phyloP scores from a whole-genome alignment of 2,888 invertebrate genomes.

The Chesias legatella region DNA sequence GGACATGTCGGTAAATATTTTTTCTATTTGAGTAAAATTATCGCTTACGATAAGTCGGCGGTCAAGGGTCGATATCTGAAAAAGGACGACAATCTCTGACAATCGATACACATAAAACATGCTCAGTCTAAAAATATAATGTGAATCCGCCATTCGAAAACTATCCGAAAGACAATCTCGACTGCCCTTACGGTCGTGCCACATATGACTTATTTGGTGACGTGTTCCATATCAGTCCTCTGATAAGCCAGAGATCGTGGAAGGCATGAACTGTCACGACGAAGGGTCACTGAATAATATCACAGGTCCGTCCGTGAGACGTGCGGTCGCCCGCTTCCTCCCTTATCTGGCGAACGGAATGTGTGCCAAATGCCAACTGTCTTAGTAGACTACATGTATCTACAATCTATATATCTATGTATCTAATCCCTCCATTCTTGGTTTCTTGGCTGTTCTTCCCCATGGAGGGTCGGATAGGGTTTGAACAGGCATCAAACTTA shows the following conservation, averaged over 20 bases:
- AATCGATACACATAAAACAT: slow-evolving; percentile 6
- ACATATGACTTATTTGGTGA: slow-evolving; percentile 28
- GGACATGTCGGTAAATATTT: too few relatives aligned
- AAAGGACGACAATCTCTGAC: slow-evolving; percentile 1
- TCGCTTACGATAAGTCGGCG: too few relatives aligned
- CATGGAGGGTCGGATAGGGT: too few relatives aligned
- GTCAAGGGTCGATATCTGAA: too few relatives aligned
- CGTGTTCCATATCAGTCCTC: slow-evolving; percentile 31
- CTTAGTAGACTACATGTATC: slow-evolving; percentile 44
- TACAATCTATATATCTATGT: too few relatives aligned
- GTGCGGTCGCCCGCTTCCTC: slow-evolving; percentile 48
- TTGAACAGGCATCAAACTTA: too few relatives aligned
- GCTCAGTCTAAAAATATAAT: slow-evolving; percentile 5
- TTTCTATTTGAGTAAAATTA: too few relatives aligned
- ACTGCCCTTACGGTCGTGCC: slow-evolving; percentile 11
- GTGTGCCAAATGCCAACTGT: slow-evolving; percentile 69
- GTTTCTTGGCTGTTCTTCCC: too few relatives aligned
- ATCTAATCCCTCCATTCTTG: too few relatives aligned
- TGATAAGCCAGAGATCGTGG: slow-evolving; percentile 42
- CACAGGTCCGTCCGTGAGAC: slow-evolving; percentile 59
- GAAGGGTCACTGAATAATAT: slow-evolving; percentile 56
- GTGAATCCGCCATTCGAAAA: slow-evolving; percentile 5
- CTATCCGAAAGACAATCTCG: slow-evolving; percentile 17
- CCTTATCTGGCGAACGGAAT: slow-evolving; percentile 71
- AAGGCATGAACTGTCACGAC: slow-evolving; percentile 46